phyloP scores from a whole-genome alignment of 2,797 vertebrate species.

The Columba guinea region DNA sequence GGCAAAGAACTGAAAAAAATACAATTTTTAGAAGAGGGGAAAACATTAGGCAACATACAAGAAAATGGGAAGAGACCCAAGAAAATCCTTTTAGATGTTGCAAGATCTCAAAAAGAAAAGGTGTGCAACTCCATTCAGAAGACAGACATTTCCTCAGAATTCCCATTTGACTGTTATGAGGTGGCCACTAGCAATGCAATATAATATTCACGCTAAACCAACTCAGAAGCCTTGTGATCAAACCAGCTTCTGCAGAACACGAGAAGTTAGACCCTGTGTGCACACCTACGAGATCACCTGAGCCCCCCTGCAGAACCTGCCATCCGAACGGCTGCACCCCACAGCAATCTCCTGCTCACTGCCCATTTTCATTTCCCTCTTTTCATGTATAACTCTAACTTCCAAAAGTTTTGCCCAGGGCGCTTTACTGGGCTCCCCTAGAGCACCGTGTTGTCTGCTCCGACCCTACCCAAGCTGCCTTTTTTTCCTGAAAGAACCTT shows the following conservation, averaged over 20 bases:
- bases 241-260: background rate
- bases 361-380: background rate
- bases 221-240: background rate
- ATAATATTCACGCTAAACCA: background rate
- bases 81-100: background rate
- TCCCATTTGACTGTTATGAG: background rate
- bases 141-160: background rate
- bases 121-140: background rate
- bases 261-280: background rate
- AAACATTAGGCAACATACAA: background rate
- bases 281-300: accelerated
- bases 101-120: background rate
- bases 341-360: background rate
- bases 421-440: background rate
- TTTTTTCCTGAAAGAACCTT: background rate
- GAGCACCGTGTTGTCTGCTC: background rate
- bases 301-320: background rate
- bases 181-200: background rate
- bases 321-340: background rate
- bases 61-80: background rate
- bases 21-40: accelerated
- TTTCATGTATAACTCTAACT: background rate
- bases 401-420: background rate
- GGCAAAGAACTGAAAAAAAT: background rate
- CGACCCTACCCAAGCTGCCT: background rate